Percentiles rank a stretch among this genome's conserved stretches.
Conservation (phyloP, 2,113 vertebrate species). For the Percina caprodes region DNA sequence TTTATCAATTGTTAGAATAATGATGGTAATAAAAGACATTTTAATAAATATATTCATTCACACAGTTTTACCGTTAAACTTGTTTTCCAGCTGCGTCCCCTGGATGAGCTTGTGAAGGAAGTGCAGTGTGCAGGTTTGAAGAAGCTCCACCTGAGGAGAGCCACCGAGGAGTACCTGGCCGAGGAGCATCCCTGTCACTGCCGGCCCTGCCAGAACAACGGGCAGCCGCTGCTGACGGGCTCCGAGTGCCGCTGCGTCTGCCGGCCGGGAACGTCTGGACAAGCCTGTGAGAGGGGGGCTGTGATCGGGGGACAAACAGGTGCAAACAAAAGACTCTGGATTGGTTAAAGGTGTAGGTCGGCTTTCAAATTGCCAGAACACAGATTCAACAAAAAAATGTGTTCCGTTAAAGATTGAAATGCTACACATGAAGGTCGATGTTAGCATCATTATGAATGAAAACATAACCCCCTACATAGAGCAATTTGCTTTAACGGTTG, state of each 20-base stretch:
- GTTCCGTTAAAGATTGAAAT: background rate
- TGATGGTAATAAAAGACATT: no score
- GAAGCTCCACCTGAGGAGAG: conserved; percentile 86
- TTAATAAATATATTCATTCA: background rate
- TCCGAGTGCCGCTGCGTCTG: conserved; percentile 89
- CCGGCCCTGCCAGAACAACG: conserved; percentile 90
- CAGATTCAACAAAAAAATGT: background rate
- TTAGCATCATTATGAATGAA: no score
- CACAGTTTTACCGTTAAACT: background rate
- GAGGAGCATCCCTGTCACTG: conserved; percentile 91
- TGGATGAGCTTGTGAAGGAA: conserved; percentile 94
- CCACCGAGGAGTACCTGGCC: conserved; percentile 88
- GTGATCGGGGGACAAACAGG: conserved; percentile 87
- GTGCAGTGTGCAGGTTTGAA: conserved; percentile 91
- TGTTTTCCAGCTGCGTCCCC: conserved; percentile 85
- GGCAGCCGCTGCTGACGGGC: conserved; percentile 78
- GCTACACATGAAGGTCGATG: no score
- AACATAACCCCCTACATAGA: no score
- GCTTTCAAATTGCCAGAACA: background rate
- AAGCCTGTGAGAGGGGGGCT: conserved; percentile 86
- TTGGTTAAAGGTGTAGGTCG: background rate
- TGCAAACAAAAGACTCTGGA: conserved; percentile 50
- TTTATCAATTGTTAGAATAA: background rate
- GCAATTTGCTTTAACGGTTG: no score
- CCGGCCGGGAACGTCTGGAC: conserved; percentile 87